Percentiles rank a stretch among this genome's conserved stretches.
Conservation (phyloP, 2,797 vertebrate genomes). For the Lepidocolaptes lacrymiger region DNA sequence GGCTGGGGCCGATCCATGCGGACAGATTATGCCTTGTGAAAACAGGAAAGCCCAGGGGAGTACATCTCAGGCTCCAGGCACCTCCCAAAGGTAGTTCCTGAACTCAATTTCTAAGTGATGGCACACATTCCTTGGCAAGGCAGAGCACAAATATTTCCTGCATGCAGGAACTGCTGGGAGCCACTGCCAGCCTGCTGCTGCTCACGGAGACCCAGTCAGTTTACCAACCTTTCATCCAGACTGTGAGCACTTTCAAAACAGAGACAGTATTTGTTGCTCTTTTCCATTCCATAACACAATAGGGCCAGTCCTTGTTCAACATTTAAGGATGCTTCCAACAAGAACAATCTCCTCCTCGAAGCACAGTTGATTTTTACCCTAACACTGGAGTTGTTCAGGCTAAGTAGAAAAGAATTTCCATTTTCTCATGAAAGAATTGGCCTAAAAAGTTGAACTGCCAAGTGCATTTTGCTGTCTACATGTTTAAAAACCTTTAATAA, state of each 20-base stretch:
- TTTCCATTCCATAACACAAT: conserved; percentile 17
- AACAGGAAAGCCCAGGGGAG: not conserved
- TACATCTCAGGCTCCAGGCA: not conserved
- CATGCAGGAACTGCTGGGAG: conserved; percentile 9
- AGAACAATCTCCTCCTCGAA: conserved; percentile 7
- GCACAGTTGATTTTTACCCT: not conserved
- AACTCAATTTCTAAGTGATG: not conserved
- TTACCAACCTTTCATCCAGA: conserved; percentile 12
- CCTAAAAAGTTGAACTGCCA: not conserved
- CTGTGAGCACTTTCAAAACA: conserved; percentile 3
- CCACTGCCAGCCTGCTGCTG: conserved; percentile 20
- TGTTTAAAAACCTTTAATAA: not conserved
- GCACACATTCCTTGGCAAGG: conserved; percentile 38
- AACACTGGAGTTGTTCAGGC: not conserved
- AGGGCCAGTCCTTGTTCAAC: conserved; percentile 1
- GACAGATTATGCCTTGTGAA: not conserved
- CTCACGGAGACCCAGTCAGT: not conserved
- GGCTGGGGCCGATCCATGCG: not conserved
- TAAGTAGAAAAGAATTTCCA: not conserved
- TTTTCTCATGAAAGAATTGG: not conserved
- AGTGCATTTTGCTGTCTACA: not conserved
- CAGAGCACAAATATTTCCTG: conserved; percentile 5
- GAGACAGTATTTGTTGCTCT: conserved; percentile 14
- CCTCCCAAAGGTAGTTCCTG: conserved; percentile 46
- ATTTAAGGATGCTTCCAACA: conserved; percentile 18